These are phyloP conservation scores for Pyralis farinalis DNA, from an alignment of 2,888 invertebrate genomes.

Conservation along the genomic window DNA sequence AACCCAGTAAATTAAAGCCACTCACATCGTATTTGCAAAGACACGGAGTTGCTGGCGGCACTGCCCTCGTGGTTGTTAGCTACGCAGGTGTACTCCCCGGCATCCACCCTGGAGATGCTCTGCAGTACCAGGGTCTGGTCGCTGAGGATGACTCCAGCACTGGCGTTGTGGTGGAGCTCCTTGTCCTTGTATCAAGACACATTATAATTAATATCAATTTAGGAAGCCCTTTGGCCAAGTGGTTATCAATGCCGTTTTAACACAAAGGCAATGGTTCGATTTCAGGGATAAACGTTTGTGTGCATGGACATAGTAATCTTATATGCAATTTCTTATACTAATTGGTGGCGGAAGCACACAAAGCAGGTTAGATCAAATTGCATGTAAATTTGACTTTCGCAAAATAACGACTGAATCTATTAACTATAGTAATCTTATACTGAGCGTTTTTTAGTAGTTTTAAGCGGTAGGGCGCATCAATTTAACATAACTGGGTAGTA, in stretches of 20 bases:
- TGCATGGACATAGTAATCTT: no score
- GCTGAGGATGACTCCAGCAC: constrained; percentile 91
- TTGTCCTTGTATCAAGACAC: constrained; percentile 77
- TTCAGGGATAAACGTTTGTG: no score
- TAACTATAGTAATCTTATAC: no score
- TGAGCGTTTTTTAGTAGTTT: no score
- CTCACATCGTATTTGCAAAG: constrained; percentile 93
- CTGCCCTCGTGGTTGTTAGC: constrained; percentile 94
- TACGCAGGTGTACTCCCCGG: constrained; percentile 93
- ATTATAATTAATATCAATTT: no score
- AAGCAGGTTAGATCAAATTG: no score
- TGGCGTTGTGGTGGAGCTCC: constrained; percentile 89
- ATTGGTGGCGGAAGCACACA: no score
- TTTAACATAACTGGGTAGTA: no score
- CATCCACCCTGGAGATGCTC: constrained; percentile 87
- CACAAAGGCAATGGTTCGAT: neutral
- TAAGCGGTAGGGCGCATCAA: no score
- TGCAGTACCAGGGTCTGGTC: constrained; percentile 95
- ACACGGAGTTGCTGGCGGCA: constrained; percentile 92
- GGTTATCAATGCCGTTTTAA: neutral
- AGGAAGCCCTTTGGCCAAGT: neutral
- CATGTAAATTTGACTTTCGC: no score
- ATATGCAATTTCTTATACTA: no score
- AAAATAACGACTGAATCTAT: no score
- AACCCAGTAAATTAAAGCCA: constrained; percentile 28